A percentile compares a stretch with the other conserved stretches of the same genome.
Evolutionary conservation across 2,113 vertebrate genomes (phyloP).

Genomic region (Felis chaus): DNA sequence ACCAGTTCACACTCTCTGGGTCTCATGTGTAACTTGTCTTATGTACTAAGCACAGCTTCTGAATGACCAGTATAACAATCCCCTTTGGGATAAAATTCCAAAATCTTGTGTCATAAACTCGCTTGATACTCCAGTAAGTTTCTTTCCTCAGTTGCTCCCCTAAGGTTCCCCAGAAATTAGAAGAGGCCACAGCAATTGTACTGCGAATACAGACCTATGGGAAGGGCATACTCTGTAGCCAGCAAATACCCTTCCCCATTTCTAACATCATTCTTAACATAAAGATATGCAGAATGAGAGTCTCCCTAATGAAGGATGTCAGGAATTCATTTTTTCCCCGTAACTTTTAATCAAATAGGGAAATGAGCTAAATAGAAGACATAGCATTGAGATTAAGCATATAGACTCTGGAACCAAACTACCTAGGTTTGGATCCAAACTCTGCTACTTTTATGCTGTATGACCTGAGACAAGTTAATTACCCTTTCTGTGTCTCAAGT

Average conservation of each 20-base stretch:
- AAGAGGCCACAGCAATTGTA: not conserved
- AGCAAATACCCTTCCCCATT: not conserved
- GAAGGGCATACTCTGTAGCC: not conserved
- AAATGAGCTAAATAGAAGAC: not conserved
- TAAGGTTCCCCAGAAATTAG: not conserved
- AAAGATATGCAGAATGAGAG: not conserved
- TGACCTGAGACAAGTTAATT: not conserved
- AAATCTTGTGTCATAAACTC: not conserved
- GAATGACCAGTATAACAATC: not conserved
- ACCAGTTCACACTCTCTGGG: not conserved
- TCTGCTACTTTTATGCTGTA: not conserved
- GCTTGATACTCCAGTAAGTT: not conserved
- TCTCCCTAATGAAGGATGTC: not conserved
- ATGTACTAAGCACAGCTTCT: not conserved
- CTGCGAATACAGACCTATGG: not conserved
- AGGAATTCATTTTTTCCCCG: not conserved
- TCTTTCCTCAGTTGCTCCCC: not conserved
- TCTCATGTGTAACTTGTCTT: not conserved
- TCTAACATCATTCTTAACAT: not conserved
- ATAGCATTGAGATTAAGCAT: not conserved
- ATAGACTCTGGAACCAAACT: not conserved
- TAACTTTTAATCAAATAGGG: not conserved
- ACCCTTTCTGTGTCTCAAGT: slow-evolving; percentile 1
- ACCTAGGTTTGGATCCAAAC: not conserved
- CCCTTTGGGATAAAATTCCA: slow-evolving; percentile 10